These are phyloP conservation scores for Synanthedon andrenaeformis DNA, from an alignment of 2,888 invertebrate genomes.

Conservation along the genomic window DNA sequence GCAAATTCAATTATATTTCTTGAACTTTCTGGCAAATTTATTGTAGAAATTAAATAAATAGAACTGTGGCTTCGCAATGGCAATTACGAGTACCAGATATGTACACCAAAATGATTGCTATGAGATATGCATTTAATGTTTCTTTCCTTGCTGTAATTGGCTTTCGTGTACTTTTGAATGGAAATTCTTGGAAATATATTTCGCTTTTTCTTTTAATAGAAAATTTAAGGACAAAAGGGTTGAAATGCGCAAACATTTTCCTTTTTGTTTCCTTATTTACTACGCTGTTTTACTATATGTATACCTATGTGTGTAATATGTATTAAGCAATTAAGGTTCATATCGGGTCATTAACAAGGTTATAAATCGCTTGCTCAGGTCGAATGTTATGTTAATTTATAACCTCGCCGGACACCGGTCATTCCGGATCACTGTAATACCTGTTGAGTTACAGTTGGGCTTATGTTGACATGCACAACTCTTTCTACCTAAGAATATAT, in stretches of 20 bases:
- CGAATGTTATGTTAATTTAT: slow-evolving; percentile 46
- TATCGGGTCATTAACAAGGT: slow-evolving; percentile 28
- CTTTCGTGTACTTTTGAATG: slow-evolving; percentile 19
- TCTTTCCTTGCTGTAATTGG: slow-evolving; percentile 13
- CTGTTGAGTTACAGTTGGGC: slow-evolving; percentile 61
- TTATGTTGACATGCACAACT: slow-evolving; percentile 28
- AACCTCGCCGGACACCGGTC: slow-evolving; percentile 41
- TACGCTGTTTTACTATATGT: no score
- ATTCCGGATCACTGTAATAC: slow-evolving; percentile 56
- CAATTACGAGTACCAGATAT: no score
- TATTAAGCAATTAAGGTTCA: slow-evolving; percentile 12
- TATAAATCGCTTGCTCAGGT: slow-evolving; percentile 30
- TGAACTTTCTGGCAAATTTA: no score
- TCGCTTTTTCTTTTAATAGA: not conserved
- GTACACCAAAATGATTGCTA: no score
- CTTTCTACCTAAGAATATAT: slow-evolving; percentile 12
- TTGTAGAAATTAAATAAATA: no score
- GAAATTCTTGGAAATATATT: slow-evolving; percentile 18
- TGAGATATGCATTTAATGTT: slow-evolving; percentile 18
- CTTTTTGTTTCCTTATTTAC: no score
- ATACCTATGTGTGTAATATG: slow-evolving; percentile 1
- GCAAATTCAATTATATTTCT: no score
- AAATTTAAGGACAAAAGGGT: not conserved
- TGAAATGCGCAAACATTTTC: no score
- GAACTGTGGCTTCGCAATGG: no score